phyloP scores from a whole-genome alignment of 1,140 invertebrate species.

The Babylonia areolata region DNA sequence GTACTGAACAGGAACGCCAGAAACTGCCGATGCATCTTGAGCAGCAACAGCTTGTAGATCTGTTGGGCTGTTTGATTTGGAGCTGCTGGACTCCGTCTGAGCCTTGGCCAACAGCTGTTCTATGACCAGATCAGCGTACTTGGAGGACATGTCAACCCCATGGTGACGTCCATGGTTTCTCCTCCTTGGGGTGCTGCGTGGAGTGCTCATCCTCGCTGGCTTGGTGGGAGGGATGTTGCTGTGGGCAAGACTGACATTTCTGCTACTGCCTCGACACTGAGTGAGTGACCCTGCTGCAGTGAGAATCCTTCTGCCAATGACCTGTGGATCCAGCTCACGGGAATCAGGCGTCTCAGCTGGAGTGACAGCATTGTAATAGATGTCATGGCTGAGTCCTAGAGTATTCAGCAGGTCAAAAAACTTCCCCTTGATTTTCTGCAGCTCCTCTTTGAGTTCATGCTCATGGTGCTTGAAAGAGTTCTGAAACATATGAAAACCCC shows the following conservation, averaged over 20 bases:
- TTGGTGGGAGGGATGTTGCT: background rate
- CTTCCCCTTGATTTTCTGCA: slow-evolving; percentile 61
- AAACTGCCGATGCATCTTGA: too few relatives aligned
- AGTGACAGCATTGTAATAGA: slow-evolving; percentile 41
- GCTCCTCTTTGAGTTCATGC: slow-evolving; percentile 58
- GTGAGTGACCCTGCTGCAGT: background rate
- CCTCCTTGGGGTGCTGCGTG: slow-evolving; percentile 10
- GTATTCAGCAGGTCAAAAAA: slow-evolving; percentile 58
- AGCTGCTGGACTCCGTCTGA: slow-evolving; percentile 41
- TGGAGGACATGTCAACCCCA: slow-evolving; percentile 8
- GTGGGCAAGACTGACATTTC: too few relatives aligned
- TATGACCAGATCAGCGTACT: slow-evolving; percentile 44
- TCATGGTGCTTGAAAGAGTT: slow-evolving; percentile 61
- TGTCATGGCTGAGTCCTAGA: slow-evolving; percentile 56
- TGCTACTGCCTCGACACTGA: background rate
- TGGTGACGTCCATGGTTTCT: background rate
- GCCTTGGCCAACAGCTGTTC: slow-evolving; percentile 47
- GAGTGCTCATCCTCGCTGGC: background rate
- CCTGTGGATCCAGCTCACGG: slow-evolving; percentile 29
- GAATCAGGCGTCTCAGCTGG: slow-evolving; percentile 47
- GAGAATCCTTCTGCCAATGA: too few relatives aligned
- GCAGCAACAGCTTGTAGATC: background rate
- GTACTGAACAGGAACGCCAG: background rate
- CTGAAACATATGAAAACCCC: slow-evolving; percentile 56
- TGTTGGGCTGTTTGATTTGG: slow-evolving; percentile 41